These are phyloP conservation scores for Ips nitidus DNA, from an alignment of 1,140 invertebrate species.

Conservation along the genomic window DNA sequence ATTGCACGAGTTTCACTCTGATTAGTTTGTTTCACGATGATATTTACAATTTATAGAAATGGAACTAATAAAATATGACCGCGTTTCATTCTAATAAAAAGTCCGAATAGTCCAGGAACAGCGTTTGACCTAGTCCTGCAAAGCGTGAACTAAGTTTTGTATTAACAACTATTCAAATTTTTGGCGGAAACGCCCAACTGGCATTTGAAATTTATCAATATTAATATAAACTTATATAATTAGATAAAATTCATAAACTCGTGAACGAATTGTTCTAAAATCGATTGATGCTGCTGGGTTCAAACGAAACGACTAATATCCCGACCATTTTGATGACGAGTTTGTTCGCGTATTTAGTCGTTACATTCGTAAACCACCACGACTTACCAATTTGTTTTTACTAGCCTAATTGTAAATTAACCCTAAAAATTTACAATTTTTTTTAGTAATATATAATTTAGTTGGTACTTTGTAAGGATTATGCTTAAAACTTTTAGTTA, in stretches of 20 bases:
- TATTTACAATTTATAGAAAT: not conserved
- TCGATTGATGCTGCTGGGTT: conserved; percentile 40
- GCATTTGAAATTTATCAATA: conserved; percentile 44
- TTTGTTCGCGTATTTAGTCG: not conserved
- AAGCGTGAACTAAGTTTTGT: conserved; percentile 50
- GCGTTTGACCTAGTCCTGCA: conserved; percentile 39
- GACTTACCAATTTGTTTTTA: conserved; percentile 22
- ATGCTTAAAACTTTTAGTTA: conserved; percentile 59
- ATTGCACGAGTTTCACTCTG: conserved; percentile 4
- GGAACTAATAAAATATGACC: not conserved
- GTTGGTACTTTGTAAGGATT: conserved; percentile 66
- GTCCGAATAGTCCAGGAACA: conserved; percentile 18
- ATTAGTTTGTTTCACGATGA: not conserved
- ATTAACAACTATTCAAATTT: conserved; percentile 46
- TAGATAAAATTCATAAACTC: conserved; percentile 50
- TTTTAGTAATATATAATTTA: conserved; percentile 52
- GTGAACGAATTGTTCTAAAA: conserved; percentile 51
- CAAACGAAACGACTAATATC: conserved; percentile 1
- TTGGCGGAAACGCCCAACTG: conserved; percentile 48
- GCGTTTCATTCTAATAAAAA: not conserved
- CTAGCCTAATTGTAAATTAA: conserved; percentile 44
- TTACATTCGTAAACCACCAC: not conserved
- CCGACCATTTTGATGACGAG: not conserved
- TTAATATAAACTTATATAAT: conserved; percentile 47
- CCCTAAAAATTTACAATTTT: conserved; percentile 48